Conservation (phyloP, 2,113 vertebrate genomes). For the Cricetomys ansorgei region DNA sequence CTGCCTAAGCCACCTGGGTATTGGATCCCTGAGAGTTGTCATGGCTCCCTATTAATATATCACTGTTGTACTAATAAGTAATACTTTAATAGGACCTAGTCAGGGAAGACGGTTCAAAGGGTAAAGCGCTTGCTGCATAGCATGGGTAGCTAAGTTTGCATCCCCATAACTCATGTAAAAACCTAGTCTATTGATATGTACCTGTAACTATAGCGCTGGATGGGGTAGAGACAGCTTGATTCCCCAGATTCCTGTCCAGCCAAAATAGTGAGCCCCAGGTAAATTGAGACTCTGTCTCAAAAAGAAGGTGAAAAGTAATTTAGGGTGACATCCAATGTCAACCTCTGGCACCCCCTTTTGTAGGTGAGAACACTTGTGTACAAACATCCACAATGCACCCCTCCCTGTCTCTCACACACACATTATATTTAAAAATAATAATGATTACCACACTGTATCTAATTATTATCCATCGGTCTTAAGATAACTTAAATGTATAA, state of each 20-base stretch:
- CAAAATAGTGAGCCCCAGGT: neutral
- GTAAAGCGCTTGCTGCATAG: neutral
- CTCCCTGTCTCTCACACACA: neutral
- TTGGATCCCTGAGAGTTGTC: too few relatives aligned
- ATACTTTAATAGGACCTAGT: too few relatives aligned
- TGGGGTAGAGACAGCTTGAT: neutral
- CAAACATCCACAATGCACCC: neutral
- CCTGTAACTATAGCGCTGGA: too few relatives aligned
- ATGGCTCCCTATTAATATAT: too few relatives aligned
- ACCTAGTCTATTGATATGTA: neutral
- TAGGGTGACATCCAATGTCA: neutral
- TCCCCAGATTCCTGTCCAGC: neutral
- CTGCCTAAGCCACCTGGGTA: too few relatives aligned
- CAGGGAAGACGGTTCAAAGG: neutral
- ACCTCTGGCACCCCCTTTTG: neutral
- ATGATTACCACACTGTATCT: neutral
- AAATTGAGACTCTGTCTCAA: neutral
- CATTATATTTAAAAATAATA: neutral
- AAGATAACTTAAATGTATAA: constrained; percentile 73
- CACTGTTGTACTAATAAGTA: too few relatives aligned
- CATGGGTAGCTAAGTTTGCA: neutral
- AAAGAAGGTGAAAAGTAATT: neutral
- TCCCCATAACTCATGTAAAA: neutral
- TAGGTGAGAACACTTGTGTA: neutral
- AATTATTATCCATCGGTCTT: constrained; percentile 51